These are phyloP conservation scores for Micromussa lordhowensis DNA, from an alignment of 92 coral and sea anemone genomes.

Conservation along the genomic window DNA sequence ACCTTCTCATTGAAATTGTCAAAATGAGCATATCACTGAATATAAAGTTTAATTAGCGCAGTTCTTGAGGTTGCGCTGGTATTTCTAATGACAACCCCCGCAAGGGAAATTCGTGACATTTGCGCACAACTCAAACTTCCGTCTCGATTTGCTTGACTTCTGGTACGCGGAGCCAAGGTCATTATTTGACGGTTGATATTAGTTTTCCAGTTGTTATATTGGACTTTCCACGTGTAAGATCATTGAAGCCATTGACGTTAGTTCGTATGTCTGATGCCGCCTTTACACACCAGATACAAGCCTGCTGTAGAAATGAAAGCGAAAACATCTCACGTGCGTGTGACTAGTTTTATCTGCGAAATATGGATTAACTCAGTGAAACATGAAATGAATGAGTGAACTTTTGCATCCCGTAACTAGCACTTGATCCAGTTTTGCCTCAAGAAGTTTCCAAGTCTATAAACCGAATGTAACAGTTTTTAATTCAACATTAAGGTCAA, in stretches of 20 bases:
- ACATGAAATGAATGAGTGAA: background rate
- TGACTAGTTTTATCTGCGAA: background rate
- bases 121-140: conserved; percentile 28
- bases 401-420: too few relatives aligned
- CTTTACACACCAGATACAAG: background rate
- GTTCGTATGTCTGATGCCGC: conserved; percentile 15
- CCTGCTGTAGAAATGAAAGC: background rate
- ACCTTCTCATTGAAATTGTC: conserved; percentile 6
- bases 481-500: background rate
- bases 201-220: conserved; percentile 29
- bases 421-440: background rate
- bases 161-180: conserved; percentile 37
- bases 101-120: conserved; percentile 53
- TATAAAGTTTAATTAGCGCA: conserved; percentile 11
- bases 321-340: background rate
- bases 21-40: conserved; percentile 27
- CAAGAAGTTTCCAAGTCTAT: background rate
- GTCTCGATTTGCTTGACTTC: background rate
- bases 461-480: too few relatives aligned
- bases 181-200: conserved; percentile 13
- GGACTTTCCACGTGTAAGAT: conserved; percentile 37
- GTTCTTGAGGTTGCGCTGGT: conserved; percentile 37
- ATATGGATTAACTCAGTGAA: background rate
- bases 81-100: conserved; percentile 40
- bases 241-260: conserved; percentile 29